Evolutionary conservation across 2,888 invertebrate genomes (phyloP), one percentile per base, ranked within the genome.

Genomic region (Sphinx pinastri): DNA sequence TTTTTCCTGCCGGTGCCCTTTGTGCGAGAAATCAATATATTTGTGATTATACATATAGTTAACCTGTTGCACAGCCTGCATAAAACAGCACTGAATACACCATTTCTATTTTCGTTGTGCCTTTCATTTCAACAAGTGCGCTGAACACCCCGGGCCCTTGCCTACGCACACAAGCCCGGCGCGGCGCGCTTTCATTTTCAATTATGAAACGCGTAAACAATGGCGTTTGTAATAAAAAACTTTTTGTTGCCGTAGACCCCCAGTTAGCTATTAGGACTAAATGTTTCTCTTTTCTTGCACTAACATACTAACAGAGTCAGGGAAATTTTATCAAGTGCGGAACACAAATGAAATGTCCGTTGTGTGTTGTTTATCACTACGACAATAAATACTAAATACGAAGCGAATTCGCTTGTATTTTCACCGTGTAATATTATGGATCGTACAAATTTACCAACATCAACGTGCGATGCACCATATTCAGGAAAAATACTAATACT

Each of bases 341-440:
- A 78, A 76, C 79, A 76, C 88, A 88, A 88, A 88, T 88, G 86
- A 80, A 84, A 84, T 88, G 87, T 81, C 79, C 77, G 74, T 74
- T 80, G 79, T 79, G 74, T 31, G 13, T n/a, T 52, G 12, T 51
- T 14, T 47, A 4, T 59, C n/a, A 58, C 31, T 49, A n/a, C 51
- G 57, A 10, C 31, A 68, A 49, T n/a, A 58, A 31, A 59, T 54
- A n/a, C 52, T 6, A 7, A 25, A 25, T 38, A 38, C 38, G 38
- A 8, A 7, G 38, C 38, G 5, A 38, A 2, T 38, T 8, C 38
- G 3, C 8, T 38, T 38, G 38, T 38, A 38, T 38, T 38, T 38
- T 38, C 38, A 38, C 5, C 38, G 38, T 38, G 14, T 38, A 38
- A 38, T 7, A 38, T 51, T 14, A 0, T 51, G 12, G 51, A 8